Percentiles rank a stretch among this genome's conserved stretches.
These are phyloP conservation scores for Hydra vulgaris DNA, from an alignment of 30 jellyfish, hydroid and myxozoan genomes.

Conservation along the genomic window DNA sequence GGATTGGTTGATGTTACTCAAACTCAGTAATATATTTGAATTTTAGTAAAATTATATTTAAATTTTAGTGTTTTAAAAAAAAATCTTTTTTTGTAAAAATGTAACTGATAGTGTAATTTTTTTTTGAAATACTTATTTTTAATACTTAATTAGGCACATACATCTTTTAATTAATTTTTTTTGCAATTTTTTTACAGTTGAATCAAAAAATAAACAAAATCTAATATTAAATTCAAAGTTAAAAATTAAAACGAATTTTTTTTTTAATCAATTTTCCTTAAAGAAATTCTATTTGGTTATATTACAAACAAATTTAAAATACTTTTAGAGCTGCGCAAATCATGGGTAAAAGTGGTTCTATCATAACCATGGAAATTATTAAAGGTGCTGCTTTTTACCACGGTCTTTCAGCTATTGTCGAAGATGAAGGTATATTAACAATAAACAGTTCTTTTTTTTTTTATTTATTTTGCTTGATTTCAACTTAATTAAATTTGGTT, in stretches of 20 bases:
- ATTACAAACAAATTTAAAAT: too few relatives aligned
- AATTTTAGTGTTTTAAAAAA: not conserved
- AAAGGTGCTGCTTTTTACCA: conserved; percentile 87
- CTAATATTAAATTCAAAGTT: too few relatives aligned
- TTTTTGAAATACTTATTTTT: not conserved
- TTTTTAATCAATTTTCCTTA: too few relatives aligned
- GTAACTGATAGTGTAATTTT: not conserved
- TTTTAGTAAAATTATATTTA: not conserved
- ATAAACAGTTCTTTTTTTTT: not conserved
- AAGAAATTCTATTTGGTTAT: too few relatives aligned
- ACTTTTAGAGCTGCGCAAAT: conserved; percentile 70
- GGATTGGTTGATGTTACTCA: conserved; percentile 90
- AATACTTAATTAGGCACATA: too few relatives aligned
- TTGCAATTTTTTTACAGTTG: too few relatives aligned
- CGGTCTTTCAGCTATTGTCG: conserved; percentile 62
- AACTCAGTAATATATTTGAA: conserved; percentile 37
- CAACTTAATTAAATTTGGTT: too few relatives aligned
- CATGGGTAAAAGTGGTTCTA: conserved; percentile 82
- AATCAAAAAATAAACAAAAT: too few relatives aligned
- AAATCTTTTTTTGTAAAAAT: too few relatives aligned
- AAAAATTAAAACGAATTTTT: too few relatives aligned
- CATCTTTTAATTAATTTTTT: too few relatives aligned
- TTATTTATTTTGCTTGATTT: too few relatives aligned
- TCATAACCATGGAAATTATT: conserved; percentile 55
- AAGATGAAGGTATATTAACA: conserved; percentile 16